Conservation (phyloP, 2,797 vertebrate genomes). For the Dicrostonyx torquatus region DNA sequence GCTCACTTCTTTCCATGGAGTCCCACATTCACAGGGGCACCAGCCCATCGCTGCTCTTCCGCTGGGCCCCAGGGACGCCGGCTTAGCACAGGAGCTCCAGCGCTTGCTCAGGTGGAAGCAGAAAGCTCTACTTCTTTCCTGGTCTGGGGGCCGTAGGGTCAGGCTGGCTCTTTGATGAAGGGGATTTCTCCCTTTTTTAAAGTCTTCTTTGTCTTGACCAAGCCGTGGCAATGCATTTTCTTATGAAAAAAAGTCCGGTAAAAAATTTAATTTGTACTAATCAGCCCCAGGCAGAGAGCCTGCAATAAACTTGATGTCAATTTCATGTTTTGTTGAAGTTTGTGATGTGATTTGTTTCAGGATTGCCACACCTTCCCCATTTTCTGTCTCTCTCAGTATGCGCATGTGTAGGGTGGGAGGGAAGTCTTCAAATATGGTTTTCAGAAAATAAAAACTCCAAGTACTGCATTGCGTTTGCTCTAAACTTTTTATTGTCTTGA, state of each 20-base stretch:
- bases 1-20: not conserved
- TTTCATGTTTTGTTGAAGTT: constrained; percentile 67
- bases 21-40: rapidly evolving
- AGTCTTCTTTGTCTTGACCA: constrained; percentile 59
- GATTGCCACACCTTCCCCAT: not conserved
- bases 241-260: constrained; percentile 59
- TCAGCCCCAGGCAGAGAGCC: constrained; percentile 51
- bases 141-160: not conserved
- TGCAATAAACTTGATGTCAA: constrained; percentile 71
- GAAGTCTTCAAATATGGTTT: constrained; percentile 15
- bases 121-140: not conserved
- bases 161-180: not conserved
- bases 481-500: not conserved
- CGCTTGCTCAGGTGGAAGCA: not conserved
- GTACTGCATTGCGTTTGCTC: not conserved
- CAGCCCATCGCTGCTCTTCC: too few species aligned
- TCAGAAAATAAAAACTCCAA: constrained; percentile 22
- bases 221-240: constrained; percentile 51
- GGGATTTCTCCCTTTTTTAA: not conserved
- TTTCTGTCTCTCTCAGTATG: not conserved
- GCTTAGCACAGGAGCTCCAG: rapidly evolving
- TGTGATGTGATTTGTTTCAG: constrained; percentile 60
- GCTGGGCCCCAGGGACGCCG: rapidly evolving
- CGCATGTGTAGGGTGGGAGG: not conserved
- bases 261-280: constrained; percentile 71